Conservation (phyloP, 1,140 invertebrate species). For the Meteorus sp. region DNA sequence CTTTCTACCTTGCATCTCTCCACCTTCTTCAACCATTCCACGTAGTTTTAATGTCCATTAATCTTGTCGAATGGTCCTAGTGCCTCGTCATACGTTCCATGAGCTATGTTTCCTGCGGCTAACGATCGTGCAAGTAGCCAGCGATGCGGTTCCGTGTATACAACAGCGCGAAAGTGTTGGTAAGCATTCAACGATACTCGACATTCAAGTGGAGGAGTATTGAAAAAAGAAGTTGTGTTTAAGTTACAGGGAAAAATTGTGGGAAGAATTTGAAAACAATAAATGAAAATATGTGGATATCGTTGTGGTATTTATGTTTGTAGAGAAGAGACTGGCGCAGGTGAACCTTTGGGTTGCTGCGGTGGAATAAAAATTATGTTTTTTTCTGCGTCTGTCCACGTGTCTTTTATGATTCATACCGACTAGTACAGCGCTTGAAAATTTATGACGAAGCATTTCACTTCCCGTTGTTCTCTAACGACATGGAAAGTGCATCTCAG, state of each 20-base stretch:
- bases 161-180: neutral
- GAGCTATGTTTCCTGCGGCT: slow-evolving; percentile 28
- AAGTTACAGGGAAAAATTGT: neutral
- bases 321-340: no score
- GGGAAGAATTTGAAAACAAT: no score
- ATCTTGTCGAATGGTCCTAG: slow-evolving; percentile 26
- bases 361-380: neutral
- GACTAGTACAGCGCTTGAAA: slow-evolving; percentile 20
- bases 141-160: neutral
- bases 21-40: neutral
- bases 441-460: slow-evolving; percentile 24
- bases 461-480: neutral
- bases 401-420: slow-evolving; percentile 25
- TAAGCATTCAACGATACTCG: neutral
- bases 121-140: slow-evolving; percentile 24
- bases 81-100: slow-evolving; percentile 27
- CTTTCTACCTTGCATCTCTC: neutral
- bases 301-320: no score
- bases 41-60: slow-evolving; percentile 19
- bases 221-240: neutral
- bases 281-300: no score
- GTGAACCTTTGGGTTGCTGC: no score
- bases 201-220: no score
- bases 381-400: slow-evolving; percentile 7
- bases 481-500: neutral